Conservation (phyloP, 2,888 invertebrate genomes). For the Apodemia hepburni region DNA sequence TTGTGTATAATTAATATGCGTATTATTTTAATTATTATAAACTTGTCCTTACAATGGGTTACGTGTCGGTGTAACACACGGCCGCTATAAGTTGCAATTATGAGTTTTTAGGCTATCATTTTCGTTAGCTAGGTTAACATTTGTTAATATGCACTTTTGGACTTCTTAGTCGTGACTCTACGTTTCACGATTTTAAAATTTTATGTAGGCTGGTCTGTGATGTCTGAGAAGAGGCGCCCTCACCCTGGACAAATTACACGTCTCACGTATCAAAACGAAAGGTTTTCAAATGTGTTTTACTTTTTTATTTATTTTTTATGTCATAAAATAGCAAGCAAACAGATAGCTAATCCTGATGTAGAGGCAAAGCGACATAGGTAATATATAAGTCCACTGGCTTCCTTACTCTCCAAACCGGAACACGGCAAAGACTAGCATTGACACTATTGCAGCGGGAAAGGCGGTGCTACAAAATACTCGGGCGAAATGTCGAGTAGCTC, state of each 20-base stretch:
- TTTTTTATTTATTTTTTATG: too few species aligned
- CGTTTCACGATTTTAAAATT: conserved; percentile 51
- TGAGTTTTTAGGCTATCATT: conserved; percentile 58
- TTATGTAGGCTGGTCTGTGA: conserved; percentile 38
- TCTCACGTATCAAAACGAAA: conserved; percentile 20
- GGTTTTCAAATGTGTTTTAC: background rate
- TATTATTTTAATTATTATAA: background rate
- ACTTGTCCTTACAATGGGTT: conserved; percentile 13
- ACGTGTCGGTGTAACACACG: conserved; percentile 40
- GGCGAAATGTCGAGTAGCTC: too few species aligned
- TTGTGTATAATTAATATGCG: too few species aligned
- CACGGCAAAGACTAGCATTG: too few species aligned
- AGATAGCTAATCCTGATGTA: too few species aligned
- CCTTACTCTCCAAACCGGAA: too few species aligned
- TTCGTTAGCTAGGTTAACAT: conserved; percentile 49
- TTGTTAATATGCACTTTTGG: conserved; percentile 47
- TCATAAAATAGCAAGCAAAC: too few species aligned
- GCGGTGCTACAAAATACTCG: too few species aligned
- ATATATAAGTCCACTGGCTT: too few species aligned
- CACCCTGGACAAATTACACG: conserved; percentile 32
- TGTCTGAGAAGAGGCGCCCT: conserved; percentile 30
- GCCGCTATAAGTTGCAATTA: conserved; percentile 46
- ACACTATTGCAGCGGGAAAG: too few species aligned
- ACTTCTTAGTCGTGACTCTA: conserved; percentile 52
- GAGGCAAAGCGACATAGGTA: too few species aligned